These are phyloP conservation scores for Agonopterix arenella DNA, from an alignment of 2,888 invertebrate genomes.

Conservation along the genomic window DNA sequence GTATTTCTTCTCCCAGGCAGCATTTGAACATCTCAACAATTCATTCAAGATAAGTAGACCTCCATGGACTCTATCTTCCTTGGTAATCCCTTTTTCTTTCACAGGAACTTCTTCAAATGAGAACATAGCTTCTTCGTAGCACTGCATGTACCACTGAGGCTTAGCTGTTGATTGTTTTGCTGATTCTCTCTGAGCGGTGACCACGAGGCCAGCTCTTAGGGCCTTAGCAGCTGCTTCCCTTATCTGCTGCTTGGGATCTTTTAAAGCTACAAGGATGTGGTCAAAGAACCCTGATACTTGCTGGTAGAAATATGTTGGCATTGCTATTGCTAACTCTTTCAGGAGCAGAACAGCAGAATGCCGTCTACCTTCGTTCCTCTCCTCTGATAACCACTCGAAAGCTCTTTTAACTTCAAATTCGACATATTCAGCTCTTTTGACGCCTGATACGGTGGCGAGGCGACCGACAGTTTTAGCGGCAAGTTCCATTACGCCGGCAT, in stretches of 20 bases:
- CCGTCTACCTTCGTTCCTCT: slow-evolving; percentile 92
- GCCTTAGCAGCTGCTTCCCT: slow-evolving; percentile 96
- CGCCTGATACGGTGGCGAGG: slow-evolving; percentile 92
- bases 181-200: slow-evolving; percentile 97
- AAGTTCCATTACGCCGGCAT: slow-evolving; percentile 96
- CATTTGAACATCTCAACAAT: slow-evolving; percentile 92
- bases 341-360: slow-evolving; percentile 95
- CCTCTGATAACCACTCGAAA: slow-evolving; percentile 95
- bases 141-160: slow-evolving; percentile 94
- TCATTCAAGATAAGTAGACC: slow-evolving; percentile 96
- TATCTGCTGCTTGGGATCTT: slow-evolving; percentile 93
- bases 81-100: slow-evolving; percentile 86
- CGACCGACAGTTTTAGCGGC: slow-evolving; percentile 97
- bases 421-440: slow-evolving; percentile 97
- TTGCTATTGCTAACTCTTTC: slow-evolving; percentile 94
- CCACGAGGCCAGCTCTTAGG: slow-evolving; percentile 94
- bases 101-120: slow-evolving; percentile 82
- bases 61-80: slow-evolving; percentile 95
- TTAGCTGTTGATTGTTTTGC: slow-evolving; percentile 92
- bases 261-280: slow-evolving; percentile 92
- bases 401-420: slow-evolving; percentile 98
- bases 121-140: slow-evolving; percentile 91
- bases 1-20: slow-evolving; percentile 89
- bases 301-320: slow-evolving; percentile 98
- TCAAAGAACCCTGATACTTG: slow-evolving; percentile 96